A percentile compares a stretch with the other conserved stretches of the same genome.
Evolutionary conservation across 1,140 invertebrate genomes (phyloP).

Genomic region (Trypoxylus dichotomus): DNA sequence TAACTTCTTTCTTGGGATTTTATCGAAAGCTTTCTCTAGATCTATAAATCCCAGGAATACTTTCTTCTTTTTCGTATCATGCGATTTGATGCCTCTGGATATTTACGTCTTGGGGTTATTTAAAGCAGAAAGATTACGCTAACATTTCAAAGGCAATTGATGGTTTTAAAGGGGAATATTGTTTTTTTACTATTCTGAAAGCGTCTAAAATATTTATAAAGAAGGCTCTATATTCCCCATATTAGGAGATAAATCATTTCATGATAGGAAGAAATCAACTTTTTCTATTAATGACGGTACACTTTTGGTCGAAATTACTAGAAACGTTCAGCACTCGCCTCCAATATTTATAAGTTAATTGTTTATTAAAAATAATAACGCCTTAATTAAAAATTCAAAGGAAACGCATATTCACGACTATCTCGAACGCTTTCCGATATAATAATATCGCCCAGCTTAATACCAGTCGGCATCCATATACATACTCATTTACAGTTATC

Average conservation of each 20-base stretch:
- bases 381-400: slow-evolving; percentile 4
- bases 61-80: no score
- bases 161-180: no score
- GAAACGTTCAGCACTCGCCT: not conserved
- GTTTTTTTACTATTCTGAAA: no score
- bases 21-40: no score
- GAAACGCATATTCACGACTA: not conserved
- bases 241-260: not conserved
- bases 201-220: no score
- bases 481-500: not conserved
- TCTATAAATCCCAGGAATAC: no score
- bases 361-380: slow-evolving; percentile 1
- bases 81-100: no score
- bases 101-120: no score
- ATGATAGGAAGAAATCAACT: not conserved
- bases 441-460: not conserved
- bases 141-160: no score
- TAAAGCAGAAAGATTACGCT: no score
- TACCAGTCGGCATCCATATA: not conserved
- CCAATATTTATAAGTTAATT: not conserved
- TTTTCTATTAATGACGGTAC: not conserved
- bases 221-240: no score
- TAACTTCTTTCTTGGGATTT: no score
- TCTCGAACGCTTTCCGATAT: not conserved
- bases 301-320: not conserved